phyloP scores from a whole-genome alignment of 2,888 invertebrate species.

The Zhuqinia jingwanae region DNA sequence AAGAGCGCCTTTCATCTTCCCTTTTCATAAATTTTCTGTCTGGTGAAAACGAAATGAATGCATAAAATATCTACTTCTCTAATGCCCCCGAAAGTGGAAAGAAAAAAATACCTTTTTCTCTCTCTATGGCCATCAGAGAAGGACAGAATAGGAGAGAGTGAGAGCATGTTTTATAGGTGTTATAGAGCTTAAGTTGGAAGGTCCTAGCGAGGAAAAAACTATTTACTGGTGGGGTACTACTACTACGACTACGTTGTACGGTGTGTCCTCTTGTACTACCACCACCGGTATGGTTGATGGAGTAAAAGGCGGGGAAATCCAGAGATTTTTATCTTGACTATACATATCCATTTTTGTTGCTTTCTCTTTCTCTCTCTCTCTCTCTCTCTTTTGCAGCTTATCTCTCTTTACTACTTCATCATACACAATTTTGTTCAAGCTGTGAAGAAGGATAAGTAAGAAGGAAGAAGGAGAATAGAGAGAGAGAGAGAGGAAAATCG shows the following conservation, averaged over 20 bases:
- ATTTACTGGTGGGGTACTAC: not conserved
- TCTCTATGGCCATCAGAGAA: constrained; percentile 14
- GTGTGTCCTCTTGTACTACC: not conserved
- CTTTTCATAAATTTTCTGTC: constrained; percentile 71
- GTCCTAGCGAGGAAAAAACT: constrained; percentile 22
- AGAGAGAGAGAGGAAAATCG: constrained; percentile 17
- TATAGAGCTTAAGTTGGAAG: not conserved
- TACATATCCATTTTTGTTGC: too few relatives aligned
- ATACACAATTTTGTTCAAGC: not conserved
- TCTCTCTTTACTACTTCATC: constrained; percentile 24
- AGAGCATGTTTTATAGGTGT: not conserved
- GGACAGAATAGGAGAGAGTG: not conserved
- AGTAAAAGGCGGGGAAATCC: not conserved
- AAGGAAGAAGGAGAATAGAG: too few relatives aligned
- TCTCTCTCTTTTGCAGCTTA: too few relatives aligned
- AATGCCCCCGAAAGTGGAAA: constrained; percentile 56
- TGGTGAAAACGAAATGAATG: constrained; percentile 75
- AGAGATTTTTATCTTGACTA: constrained; percentile 10
- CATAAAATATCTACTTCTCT: constrained; percentile 75
- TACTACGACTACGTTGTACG: not conserved
- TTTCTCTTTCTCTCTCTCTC: too few relatives aligned
- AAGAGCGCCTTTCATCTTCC: constrained; percentile 77
- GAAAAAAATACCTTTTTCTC: constrained; percentile 52
- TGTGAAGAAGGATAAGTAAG: not conserved
- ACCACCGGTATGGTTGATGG: constrained; percentile 16